Conservation (phyloP, 2,113 vertebrate species). For the Nycticryphes semicollaris region DNA sequence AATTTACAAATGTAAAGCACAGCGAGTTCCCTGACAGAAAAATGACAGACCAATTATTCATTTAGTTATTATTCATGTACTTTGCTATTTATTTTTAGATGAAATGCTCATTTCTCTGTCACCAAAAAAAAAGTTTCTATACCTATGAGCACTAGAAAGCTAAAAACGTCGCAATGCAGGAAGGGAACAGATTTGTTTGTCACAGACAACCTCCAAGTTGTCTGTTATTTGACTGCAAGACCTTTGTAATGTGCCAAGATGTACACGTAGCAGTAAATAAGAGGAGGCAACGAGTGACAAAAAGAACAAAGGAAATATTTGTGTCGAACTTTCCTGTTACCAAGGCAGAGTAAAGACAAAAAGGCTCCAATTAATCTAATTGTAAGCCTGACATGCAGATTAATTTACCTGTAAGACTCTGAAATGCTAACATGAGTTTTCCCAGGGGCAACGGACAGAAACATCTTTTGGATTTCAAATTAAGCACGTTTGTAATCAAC, state of each 20-base stretch:
- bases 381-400: background rate
- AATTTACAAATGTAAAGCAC: background rate
- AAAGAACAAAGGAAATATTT: background rate
- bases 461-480: background rate
- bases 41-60: background rate
- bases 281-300: background rate
- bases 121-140: background rate
- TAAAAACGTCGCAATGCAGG: background rate
- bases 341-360: background rate
- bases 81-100: constrained; percentile 16
- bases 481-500: too few species aligned
- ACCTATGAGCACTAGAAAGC: background rate
- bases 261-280: background rate
- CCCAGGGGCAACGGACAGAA: background rate
- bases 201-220: background rate
- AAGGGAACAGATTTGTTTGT: background rate
- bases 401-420: background rate
- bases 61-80: constrained; percentile 7
- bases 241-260: background rate
- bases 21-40: background rate
- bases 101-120: background rate
- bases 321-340: background rate
- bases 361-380: background rate
- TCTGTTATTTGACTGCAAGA: background rate
- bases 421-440: background rate